Conservation (phyloP, 2,797 vertebrate species). For the Brachyrhaphis roseni region DNA sequence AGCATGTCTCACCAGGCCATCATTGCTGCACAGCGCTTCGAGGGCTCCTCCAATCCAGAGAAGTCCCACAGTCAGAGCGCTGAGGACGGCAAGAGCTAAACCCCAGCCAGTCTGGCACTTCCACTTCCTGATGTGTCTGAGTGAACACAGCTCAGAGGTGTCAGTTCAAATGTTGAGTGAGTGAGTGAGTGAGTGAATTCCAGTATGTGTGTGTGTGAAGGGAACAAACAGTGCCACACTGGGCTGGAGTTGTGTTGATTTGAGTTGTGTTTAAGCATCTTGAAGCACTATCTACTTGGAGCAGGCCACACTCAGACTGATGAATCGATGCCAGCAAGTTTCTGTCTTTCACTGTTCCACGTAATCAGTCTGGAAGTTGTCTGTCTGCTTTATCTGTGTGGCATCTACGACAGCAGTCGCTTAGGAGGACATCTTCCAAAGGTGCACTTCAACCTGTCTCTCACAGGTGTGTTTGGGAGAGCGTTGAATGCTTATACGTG, state of each 20-base stretch:
- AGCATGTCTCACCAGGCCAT: conserved; percentile 98
- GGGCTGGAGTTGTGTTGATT: background rate
- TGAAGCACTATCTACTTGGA: background rate
- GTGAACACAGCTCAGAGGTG: background rate
- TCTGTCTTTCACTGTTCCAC: background rate
- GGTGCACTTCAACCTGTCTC: background rate
- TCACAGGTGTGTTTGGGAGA: background rate
- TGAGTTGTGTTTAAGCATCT: background rate
- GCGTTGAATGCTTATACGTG: background rate
- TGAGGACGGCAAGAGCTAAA: background rate
- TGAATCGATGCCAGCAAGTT: background rate
- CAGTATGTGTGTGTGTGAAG: background rate
- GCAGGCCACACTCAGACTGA: background rate
- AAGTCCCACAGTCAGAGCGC: conserved; percentile 40
- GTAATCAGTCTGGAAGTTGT: background rate
- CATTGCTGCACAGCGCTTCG: conserved; percentile 95
- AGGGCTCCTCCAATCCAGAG: conserved; percentile 85
- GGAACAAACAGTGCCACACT: background rate
- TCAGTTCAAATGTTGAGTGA: conserved; percentile 2
- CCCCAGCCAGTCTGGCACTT: background rate
- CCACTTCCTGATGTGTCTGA: background rate
- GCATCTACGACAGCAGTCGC: background rate
- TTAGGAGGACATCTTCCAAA: background rate
- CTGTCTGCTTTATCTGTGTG: background rate
- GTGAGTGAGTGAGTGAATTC: background rate